Evolutionary conservation across 2,888 invertebrate genomes (phyloP).

Genomic region (Aleiodes leptofemur): DNA sequence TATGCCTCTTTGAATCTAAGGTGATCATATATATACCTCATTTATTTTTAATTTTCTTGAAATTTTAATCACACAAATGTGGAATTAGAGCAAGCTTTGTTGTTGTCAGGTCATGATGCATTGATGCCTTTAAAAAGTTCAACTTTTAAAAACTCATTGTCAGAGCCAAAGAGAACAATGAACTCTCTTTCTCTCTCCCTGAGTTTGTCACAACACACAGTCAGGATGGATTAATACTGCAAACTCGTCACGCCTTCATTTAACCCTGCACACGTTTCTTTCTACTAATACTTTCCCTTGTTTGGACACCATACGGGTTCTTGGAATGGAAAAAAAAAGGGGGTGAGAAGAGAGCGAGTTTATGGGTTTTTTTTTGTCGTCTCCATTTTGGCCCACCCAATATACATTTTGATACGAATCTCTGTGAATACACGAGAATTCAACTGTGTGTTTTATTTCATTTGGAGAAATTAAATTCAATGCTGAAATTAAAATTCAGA

Average conservation of each 20-base stretch:
- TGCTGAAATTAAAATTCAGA: background rate
- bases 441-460: background rate
- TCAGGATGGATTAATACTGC: slow-evolving; percentile 53
- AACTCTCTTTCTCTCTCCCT: slow-evolving; percentile 56
- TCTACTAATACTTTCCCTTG: slow-evolving; percentile 67
- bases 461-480: slow-evolving; percentile 29
- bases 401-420: slow-evolving; percentile 5
- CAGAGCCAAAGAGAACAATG: slow-evolving; percentile 55
- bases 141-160: background rate
- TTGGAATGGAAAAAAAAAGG: slow-evolving; percentile 53
- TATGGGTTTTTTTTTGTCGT: background rate
- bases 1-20: too few species aligned
- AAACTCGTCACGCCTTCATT: slow-evolving; percentile 67
- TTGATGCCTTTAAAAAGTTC: background rate
- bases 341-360: background rate
- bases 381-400: background rate
- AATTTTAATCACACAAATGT: background rate
- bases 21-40: background rate
- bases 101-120: slow-evolving; percentile 31
- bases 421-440: slow-evolving; percentile 11
- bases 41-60: background rate
- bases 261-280: slow-evolving; percentile 66
- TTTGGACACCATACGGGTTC: slow-evolving; percentile 64
- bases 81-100: slow-evolving; percentile 46
- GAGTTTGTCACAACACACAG: slow-evolving; percentile 52